These are phyloP conservation scores for Platichthys stellatus DNA, from an alignment of 2,113 vertebrate species.

Conservation along the genomic window DNA sequence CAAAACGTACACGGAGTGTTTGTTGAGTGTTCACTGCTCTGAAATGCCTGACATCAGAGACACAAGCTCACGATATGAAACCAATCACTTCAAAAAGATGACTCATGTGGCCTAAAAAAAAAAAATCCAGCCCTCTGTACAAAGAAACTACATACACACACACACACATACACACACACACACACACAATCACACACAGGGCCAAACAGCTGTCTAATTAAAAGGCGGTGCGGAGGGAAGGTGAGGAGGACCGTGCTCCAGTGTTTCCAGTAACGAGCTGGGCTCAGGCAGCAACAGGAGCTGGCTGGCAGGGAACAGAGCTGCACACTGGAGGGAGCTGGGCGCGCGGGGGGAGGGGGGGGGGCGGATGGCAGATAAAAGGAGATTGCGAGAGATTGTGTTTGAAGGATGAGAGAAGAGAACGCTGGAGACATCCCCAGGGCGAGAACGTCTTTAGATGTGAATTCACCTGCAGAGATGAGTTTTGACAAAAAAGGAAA, in stretches of 20 bases:
- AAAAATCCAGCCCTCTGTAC: not conserved
- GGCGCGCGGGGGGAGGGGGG: not conserved
- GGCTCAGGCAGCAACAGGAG: conserved; percentile 65
- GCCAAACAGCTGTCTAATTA: conserved; percentile 76
- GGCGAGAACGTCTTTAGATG: conserved; percentile 68
- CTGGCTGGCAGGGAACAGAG: conserved; percentile 61
- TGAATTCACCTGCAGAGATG: conserved; percentile 69
- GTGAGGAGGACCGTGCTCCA: conserved; percentile 72
- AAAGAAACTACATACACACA: conserved; percentile 22
- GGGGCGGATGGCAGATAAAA: conserved; percentile 58
- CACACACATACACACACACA: conserved; percentile 27
- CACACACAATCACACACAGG: conserved; percentile 38
- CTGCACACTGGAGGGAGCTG: conserved; percentile 37
- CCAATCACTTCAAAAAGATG: conserved; percentile 53
- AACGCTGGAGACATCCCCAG: conserved; percentile 64
- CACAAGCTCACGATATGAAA: conserved; percentile 34
- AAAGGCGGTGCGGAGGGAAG: conserved; percentile 69
- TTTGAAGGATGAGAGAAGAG: conserved; percentile 76
- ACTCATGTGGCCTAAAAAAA: conserved; percentile 25
- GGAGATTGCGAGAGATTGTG: conserved; percentile 62
- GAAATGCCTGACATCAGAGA: conserved; percentile 28
- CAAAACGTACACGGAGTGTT: not conserved
- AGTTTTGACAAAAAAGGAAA: conserved; percentile 68
- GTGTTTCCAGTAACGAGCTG: conserved; percentile 73
- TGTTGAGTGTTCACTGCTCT: not conserved